Evolutionary conservation across 2,113 vertebrate genomes (phyloP), one percentile per base, ranked within the genome.

Genomic region (Periophthalmodon schlosseri): DNA sequence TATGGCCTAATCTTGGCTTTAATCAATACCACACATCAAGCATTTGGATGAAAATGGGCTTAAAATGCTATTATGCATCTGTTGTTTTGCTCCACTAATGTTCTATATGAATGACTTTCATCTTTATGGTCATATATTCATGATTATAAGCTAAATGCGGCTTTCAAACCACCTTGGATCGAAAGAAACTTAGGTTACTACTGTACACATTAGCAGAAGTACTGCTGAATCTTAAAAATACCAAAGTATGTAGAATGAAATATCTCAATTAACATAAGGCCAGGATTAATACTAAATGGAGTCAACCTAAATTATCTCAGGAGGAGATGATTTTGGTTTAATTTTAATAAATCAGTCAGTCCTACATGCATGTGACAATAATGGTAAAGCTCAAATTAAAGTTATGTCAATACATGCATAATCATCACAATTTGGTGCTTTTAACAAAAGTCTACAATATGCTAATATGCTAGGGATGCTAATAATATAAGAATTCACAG

Each of bases 81-180:
- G 74, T 74, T 83, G 68, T 86, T 86, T 77, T 77, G 73, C 69
- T 81, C 52, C 23, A 69, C 68, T 76, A 33, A 81, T 79, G 63
- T 60, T 47, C n/a, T 34, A 61, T 69, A 75, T 54, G 24, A 44
- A 68, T 63, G 64, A 13, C 49, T 85, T 54, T 76, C 67, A 82
- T 83, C 36, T 20, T 70, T 74, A 76, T 36, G 49, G 24, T 28
- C 33, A 34, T 36, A 16, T 39, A 21, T 20, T 71, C 7, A 34
- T 13, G 5, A 50, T 57, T 66, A 47, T 60, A 33, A 14, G 56
- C 66, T 33, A n/a, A 74, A 44, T 70, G 0, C 23, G 1, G 47
- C 23, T 65, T 77, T 16, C n/a, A 7, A 15, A 58, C 50, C 14
- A 18, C 3, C 20, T 56, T 56, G 20, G n/a, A 8, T 74, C 21